Evolutionary conservation across 1,140 invertebrate species (phyloP), one percentile per base, ranked within the genome.

Genomic region (Cecropterus lyciades): DNA sequence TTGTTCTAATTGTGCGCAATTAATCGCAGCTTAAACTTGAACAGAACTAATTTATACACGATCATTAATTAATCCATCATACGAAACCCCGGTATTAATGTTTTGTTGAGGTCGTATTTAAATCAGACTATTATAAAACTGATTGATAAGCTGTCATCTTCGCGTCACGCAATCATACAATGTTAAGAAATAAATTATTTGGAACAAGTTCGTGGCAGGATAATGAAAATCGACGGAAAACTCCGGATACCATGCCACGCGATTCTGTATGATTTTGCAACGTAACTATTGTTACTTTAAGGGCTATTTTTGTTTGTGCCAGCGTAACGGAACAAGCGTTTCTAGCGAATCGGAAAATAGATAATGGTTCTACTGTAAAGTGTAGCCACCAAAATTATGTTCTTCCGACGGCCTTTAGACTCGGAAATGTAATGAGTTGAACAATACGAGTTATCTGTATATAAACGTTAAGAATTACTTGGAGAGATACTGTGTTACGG

Each of bases 371-470:
- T 72, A 65, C 68, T 71, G 70, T 72, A 83, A 84, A 84, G 73
- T 83, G 84, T 80, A 78, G 74, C 56, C 72, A 81, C 75, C 68
- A 40, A 85, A 87, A 91, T 91, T 75, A 84, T 79, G 69, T 60
- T 77, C 79, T 82, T 91, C 88, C 88, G 82, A 77, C 70, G 85
- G 68, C 88, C 88, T 91, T 76, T 77, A 78, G 15, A 73, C 72
- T 85, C 79, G 78, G 82, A 87, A 87, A 84, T 76, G 73, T 77
- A 56, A 56, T 56, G 69, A 66, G 53, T 57, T 62, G 75, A 77
- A 77, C 77, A 77, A 79, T 81, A 49, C 52, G 30, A 10, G 33
- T 42, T 56, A 56, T 56, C 53, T 56, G 20, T 3, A 24, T 24
- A 56, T 14, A 20, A 43, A 24, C 20, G 40, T 20, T n/a, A n/a